These are phyloP conservation scores for Celastrina argiolus DNA, from an alignment of 2,888 invertebrate species.

Conservation along the genomic window DNA sequence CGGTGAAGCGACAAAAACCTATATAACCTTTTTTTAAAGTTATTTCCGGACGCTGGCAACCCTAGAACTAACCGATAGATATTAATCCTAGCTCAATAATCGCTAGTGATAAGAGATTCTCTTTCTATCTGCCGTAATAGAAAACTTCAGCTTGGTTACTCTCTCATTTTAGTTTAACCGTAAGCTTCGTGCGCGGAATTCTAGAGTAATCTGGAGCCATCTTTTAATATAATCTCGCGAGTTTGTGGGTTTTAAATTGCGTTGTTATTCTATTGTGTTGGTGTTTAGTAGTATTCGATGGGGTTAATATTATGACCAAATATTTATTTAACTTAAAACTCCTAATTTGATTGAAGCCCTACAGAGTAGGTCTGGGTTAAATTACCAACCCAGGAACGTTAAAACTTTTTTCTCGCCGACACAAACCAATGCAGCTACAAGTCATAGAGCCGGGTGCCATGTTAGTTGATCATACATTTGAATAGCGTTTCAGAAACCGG, in stretches of 20 bases:
- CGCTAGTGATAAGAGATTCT: conserved; percentile 71
- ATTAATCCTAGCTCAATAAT: conserved; percentile 57
- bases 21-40: neutral
- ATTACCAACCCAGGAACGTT: too few relatives aligned
- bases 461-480: too few relatives aligned
- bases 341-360: too few relatives aligned
- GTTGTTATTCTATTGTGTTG: neutral
- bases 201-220: neutral
- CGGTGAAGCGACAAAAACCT: neutral
- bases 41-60: neutral
- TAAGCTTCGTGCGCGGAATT: conserved; percentile 20
- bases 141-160: conserved; percentile 65
- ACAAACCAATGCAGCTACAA: too few relatives aligned
- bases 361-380: too few relatives aligned
- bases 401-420: too few relatives aligned
- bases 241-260: neutral
- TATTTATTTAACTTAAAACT: too few relatives aligned
- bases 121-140: conserved; percentile 65
- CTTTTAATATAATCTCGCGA: neutral
- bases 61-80: conserved; percentile 45
- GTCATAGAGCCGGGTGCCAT: too few relatives aligned
- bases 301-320: neutral
- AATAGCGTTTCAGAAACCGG: too few relatives aligned
- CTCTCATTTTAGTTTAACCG: conserved; percentile 46
- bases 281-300: neutral